phyloP scores from a whole-genome alignment of 2,113 vertebrate genomes.

The Puffinus mauretanicus region DNA sequence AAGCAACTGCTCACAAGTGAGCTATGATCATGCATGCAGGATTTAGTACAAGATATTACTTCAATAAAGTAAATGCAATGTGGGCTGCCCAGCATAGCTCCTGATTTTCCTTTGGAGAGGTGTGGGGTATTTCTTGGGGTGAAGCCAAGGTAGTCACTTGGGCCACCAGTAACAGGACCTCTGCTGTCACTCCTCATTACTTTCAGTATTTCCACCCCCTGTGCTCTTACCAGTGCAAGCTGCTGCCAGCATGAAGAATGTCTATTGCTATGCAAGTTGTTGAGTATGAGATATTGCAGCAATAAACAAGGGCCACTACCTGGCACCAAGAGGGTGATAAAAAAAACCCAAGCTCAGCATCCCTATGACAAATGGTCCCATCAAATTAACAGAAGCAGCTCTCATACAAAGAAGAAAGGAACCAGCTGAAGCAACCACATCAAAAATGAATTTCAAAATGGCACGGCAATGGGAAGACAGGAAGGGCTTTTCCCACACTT shows the following conservation, averaged over 20 bases:
- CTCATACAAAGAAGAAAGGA: not conserved
- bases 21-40: not conserved
- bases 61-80: not conserved
- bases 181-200: not conserved
- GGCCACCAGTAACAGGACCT: not conserved
- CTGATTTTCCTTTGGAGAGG: not conserved
- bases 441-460: not conserved
- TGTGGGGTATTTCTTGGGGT: not conserved
- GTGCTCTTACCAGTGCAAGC: not conserved
- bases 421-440: not conserved
- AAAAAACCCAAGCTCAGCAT: not conserved
- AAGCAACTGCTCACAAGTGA: not conserved
- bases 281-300: not conserved
- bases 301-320: not conserved
- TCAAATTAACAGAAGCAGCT: not conserved
- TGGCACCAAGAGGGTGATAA: not conserved
- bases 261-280: not conserved
- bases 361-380: not conserved
- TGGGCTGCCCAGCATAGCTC: not conserved
- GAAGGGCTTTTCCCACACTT: not conserved
- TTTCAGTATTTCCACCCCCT: not conserved
- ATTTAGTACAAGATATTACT: not conserved
- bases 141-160: not conserved
- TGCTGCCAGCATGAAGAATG: not conserved
- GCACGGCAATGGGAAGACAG: rapidly evolving